These are phyloP conservation scores for Hepsetus odoe DNA, from an alignment of 2,113 vertebrate genomes.

Conservation along the genomic window DNA sequence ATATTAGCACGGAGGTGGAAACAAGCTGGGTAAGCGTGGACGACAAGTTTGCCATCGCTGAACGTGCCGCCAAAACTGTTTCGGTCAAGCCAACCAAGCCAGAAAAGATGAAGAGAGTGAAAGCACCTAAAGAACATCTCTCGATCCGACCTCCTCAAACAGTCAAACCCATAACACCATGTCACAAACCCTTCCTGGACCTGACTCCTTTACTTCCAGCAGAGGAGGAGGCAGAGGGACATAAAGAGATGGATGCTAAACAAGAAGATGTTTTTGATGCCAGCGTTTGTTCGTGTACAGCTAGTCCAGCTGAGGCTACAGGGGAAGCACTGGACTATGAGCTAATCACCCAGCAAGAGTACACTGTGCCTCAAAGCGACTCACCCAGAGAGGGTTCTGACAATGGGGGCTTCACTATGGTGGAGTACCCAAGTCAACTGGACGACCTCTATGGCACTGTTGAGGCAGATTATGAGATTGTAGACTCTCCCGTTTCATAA, in stretches of 20 bases:
- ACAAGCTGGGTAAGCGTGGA: neutral
- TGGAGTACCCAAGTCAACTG: neutral
- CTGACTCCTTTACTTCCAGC: slow-evolving; percentile 67
- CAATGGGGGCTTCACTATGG: neutral
- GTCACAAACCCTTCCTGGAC: slow-evolving; percentile 64
- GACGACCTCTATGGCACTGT: neutral
- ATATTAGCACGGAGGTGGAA: slow-evolving; percentile 30
- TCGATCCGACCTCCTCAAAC: slow-evolving; percentile 58
- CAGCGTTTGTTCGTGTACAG: slow-evolving; percentile 1
- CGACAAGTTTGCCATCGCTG: slow-evolving; percentile 10
- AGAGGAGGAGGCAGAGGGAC: slow-evolving; percentile 57
- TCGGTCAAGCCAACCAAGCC: neutral
- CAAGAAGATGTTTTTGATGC: slow-evolving; percentile 41
- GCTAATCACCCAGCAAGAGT: slow-evolving; percentile 67
- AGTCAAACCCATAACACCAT: slow-evolving; percentile 45
- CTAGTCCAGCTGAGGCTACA: slow-evolving; percentile 62
- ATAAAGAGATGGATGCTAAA: slow-evolving; percentile 57
- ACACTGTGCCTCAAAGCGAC: neutral
- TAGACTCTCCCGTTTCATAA: neutral
- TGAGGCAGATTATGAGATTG: slow-evolving; percentile 15
- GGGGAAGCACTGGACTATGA: slow-evolving; percentile 70
- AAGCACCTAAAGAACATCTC: slow-evolving; percentile 27
- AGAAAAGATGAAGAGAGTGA: neutral
- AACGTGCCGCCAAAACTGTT: neutral
- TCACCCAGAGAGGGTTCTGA: neutral